Evolutionary conservation across 2,113 vertebrate genomes (phyloP).

Genomic region (Manacus vitellinus): DNA sequence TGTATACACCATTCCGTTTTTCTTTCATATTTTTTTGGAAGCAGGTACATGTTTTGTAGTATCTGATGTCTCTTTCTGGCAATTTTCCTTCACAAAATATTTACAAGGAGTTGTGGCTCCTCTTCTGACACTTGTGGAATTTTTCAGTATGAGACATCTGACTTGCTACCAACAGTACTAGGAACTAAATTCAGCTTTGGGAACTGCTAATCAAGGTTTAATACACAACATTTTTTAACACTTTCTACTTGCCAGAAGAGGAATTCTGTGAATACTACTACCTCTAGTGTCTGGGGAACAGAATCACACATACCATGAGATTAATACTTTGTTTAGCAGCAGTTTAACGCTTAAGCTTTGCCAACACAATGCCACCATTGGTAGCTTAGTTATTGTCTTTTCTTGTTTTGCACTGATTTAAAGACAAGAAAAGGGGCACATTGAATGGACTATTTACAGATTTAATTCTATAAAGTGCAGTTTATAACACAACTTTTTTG

Average conservation of each 20-base stretch:
- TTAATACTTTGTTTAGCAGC: not conserved
- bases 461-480: not conserved
- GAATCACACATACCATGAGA: not conserved
- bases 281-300: not conserved
- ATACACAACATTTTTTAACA: not conserved
- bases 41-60: not conserved
- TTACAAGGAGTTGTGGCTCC: not conserved
- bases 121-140: not conserved
- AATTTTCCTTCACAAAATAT: slow-evolving; percentile 26
- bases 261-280: not conserved
- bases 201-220: not conserved
- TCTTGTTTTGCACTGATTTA: not conserved
- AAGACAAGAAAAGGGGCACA: not conserved
- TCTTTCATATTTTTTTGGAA: not conserved
- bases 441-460: not conserved
- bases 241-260: not conserved
- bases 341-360: not conserved
- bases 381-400: not conserved
- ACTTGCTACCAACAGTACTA: not conserved
- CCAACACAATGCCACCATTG: not conserved
- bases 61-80: not conserved
- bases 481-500: not conserved
- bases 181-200: not conserved
- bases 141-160: not conserved
- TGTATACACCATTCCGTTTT: not conserved